A percentile compares a stretch with the other conserved stretches of the same genome.
phyloP scores from a whole-genome alignment of 2,888 invertebrate genomes.

The Ophion obscuratus region DNA sequence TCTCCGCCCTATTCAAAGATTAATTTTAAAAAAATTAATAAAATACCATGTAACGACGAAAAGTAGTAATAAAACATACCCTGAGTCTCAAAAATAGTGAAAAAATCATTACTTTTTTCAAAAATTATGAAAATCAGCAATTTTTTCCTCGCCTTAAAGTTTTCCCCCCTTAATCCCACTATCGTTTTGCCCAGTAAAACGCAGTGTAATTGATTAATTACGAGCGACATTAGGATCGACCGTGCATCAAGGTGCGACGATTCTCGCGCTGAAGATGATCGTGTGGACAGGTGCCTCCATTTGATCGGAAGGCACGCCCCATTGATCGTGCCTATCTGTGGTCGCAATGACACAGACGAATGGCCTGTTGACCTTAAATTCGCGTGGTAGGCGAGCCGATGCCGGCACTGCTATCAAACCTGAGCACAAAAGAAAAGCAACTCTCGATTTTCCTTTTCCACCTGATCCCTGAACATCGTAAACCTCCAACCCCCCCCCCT shows the following conservation, averaged over 20 bases:
- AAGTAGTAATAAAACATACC: too few relatives aligned
- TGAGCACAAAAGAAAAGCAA: conserved; percentile 55
- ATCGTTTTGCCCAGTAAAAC: not conserved
- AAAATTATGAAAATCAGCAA: too few relatives aligned
- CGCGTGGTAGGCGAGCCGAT: conserved; percentile 56
- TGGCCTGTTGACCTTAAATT: conserved; percentile 77
- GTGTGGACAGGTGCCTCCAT: conserved; percentile 3
- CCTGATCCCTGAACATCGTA: not conserved
- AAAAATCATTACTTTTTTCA: too few relatives aligned
- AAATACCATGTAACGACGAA: too few relatives aligned
- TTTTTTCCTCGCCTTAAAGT: too few relatives aligned
- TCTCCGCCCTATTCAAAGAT: too few relatives aligned
- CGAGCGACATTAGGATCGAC: too few relatives aligned
- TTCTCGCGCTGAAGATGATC: conserved; percentile 62
- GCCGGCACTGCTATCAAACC: conserved; percentile 38
- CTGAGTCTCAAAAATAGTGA: too few relatives aligned
- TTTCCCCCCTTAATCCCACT: too few relatives aligned
- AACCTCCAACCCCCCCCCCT: too few relatives aligned
- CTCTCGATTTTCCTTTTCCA: not conserved
- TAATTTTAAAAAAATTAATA: too few relatives aligned
- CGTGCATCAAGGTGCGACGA: conserved; percentile 41
- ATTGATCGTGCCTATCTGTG: conserved; percentile 6
- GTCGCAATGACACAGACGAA: conserved; percentile 69
- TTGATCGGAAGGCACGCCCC: not conserved
- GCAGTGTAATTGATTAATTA: too few relatives aligned